Conservation (phyloP, 2,113 vertebrate species). For the Oophaga pumilio region DNA sequence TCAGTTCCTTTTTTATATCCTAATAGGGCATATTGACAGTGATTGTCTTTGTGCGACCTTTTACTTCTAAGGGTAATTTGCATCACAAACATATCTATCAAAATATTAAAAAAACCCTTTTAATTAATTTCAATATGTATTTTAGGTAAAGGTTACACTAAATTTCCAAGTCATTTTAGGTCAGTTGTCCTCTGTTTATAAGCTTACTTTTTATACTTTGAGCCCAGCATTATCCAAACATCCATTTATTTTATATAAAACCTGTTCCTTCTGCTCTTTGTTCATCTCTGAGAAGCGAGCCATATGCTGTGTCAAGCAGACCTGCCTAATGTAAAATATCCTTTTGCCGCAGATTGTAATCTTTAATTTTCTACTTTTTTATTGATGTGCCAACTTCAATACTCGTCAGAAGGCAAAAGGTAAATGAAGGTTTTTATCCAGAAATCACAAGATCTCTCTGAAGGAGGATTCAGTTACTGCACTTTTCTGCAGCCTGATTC, state of each 20-base stretch:
- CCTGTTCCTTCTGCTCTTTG: not conserved
- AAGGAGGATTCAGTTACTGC: slow-evolving; percentile 13
- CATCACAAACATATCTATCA: no score
- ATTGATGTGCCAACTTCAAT: slow-evolving; percentile 32
- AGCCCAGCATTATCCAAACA: not conserved
- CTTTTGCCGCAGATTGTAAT: slow-evolving; percentile 33
- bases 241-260: not conserved
- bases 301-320: not conserved
- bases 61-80: not conserved
- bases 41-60: not conserved
- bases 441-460: slow-evolving; percentile 3
- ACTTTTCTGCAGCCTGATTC: not conserved
- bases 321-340: slow-evolving; percentile 20
- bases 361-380: slow-evolving; percentile 36
- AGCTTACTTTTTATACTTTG: no score
- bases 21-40: not conserved
- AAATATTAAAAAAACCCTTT: no score
- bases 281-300: not conserved
- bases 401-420: not conserved
- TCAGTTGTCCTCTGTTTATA: not conserved
- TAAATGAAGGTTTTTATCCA: slow-evolving; percentile 13
- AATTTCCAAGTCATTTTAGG: not conserved
- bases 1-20: no score
- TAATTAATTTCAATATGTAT: not conserved
- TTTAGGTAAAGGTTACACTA: not conserved